Conservation (phyloP, 2,113 vertebrate genomes). For the Salvelinus namaycush region DNA sequence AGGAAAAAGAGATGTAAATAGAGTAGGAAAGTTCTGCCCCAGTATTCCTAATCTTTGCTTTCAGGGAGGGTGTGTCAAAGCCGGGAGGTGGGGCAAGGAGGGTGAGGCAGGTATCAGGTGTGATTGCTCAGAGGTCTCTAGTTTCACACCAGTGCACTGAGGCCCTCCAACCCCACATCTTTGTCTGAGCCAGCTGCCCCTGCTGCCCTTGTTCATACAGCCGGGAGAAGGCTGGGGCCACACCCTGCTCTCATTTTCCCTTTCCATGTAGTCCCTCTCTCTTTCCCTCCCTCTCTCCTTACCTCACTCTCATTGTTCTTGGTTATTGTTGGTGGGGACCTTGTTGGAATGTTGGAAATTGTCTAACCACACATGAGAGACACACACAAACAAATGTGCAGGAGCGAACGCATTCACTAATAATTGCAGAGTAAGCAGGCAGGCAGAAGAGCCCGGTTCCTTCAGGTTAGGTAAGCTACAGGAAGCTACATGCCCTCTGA, state of each 20-base stretch:
- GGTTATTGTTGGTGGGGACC: slow-evolving; percentile 33
- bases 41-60: slow-evolving; percentile 3
- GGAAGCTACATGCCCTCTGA: neutral
- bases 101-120: slow-evolving; percentile 49
- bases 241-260: too few species aligned
- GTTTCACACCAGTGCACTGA: slow-evolving; percentile 44
- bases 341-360: slow-evolving; percentile 44
- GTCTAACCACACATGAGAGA: slow-evolving; percentile 26
- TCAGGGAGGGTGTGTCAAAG: neutral
- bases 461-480: neutral
- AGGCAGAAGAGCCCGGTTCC: neutral
- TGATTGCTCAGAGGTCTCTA: slow-evolving; percentile 24
- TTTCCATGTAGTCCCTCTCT: slow-evolving; percentile 30
- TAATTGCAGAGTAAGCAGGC: slow-evolving; percentile 3
- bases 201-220: slow-evolving; percentile 26
- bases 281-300: slow-evolving; percentile 10
- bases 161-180: slow-evolving; percentile 22
- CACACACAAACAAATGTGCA: neutral
- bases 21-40: neutral
- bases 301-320: neutral
- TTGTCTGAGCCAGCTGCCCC: slow-evolving; percentile 55
- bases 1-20: neutral
- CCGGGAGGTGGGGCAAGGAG: neutral
- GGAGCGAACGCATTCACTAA: neutral
- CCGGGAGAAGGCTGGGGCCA: neutral